Evolutionary conservation across 35 echinoderm and acorn worm species (phyloP).

Genomic region (Amphiura filiformis): DNA sequence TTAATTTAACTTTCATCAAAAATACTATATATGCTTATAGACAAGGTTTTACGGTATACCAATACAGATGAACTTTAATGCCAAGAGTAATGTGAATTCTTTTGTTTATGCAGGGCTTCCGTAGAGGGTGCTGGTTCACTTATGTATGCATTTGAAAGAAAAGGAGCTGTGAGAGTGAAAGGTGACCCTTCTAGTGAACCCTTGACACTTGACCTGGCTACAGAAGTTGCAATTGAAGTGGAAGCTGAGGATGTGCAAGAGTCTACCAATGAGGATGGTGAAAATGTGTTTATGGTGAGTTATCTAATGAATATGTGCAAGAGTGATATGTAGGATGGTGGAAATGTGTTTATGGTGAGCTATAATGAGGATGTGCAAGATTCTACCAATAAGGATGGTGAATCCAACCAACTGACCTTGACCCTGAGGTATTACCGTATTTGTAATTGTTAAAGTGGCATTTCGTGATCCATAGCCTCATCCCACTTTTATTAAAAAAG

Average conservation of each 20-base stretch:
- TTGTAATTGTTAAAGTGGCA: background rate
- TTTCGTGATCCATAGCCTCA: too few relatives aligned
- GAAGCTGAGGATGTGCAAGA: slow-evolving; percentile 86
- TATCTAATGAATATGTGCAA: too few relatives aligned
- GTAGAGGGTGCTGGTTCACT: slow-evolving; percentile 42
- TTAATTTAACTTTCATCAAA: too few relatives aligned
- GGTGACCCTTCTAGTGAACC: slow-evolving; percentile 24
- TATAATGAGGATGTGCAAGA: slow-evolving; percentile 69
- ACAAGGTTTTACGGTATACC: too few relatives aligned
- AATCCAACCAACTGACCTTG: background rate
- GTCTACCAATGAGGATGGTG: slow-evolving; percentile 49
- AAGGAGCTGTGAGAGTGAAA: slow-evolving; percentile 59
- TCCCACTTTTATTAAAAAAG: too few relatives aligned
- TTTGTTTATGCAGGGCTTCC: slow-evolving; percentile 16
- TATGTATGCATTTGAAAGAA: slow-evolving; percentile 75
- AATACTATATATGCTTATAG: too few relatives aligned
- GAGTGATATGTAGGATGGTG: background rate
- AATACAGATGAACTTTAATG: too few relatives aligned
- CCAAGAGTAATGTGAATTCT: background rate
- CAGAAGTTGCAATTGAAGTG: slow-evolving; percentile 74
- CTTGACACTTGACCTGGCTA: slow-evolving; percentile 68
- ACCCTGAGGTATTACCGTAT: too few relatives aligned
- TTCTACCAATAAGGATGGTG: slow-evolving; percentile 46
- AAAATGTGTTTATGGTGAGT: slow-evolving; percentile 69
- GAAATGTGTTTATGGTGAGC: background rate